phyloP scores from a whole-genome alignment of 64 coral and sea anemone species.

The Actinia tenebrosa region DNA sequence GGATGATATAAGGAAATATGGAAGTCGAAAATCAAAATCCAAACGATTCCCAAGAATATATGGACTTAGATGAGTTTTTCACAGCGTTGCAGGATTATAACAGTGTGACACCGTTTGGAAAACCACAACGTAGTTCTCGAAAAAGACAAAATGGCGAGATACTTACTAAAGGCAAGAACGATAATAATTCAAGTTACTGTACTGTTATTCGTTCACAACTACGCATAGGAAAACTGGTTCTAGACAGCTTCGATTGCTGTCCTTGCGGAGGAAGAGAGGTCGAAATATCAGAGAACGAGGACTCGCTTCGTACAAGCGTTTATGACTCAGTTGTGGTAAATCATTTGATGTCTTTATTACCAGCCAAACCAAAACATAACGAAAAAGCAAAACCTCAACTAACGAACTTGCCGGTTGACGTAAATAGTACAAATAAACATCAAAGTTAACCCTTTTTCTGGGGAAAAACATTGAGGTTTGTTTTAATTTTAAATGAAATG shows the following conservation, averaged over 20 bases:
- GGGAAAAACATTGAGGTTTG: no score
- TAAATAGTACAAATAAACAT: not conserved
- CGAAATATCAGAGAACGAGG: not conserved
- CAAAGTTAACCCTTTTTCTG: not conserved
- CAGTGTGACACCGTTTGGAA: slow-evolving; percentile 3
- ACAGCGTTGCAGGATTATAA: not conserved
- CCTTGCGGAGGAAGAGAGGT: slow-evolving; percentile 1
- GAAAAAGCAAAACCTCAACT: not conserved
- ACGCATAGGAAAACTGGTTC: not conserved
- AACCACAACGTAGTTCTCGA: not conserved
- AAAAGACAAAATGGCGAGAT: not conserved
- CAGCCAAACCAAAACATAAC: not conserved
- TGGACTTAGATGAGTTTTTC: slow-evolving; percentile 19
- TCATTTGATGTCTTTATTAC: slow-evolving; percentile 10
- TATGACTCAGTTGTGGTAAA: not conserved
- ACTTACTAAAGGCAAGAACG: not conserved
- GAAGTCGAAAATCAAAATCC: not conserved
- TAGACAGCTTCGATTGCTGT: not conserved
- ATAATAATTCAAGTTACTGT: not conserved
- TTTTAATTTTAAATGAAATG: no score
- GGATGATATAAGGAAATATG: not conserved
- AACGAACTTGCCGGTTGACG: not conserved
- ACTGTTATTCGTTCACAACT: not conserved
- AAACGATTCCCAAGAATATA: not conserved
- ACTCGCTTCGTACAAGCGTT: not conserved